Evolutionary conservation across 1,140 invertebrate species (phyloP), one percentile per base, ranked within the genome.

Genomic region (Ostrea denselamellosa): DNA sequence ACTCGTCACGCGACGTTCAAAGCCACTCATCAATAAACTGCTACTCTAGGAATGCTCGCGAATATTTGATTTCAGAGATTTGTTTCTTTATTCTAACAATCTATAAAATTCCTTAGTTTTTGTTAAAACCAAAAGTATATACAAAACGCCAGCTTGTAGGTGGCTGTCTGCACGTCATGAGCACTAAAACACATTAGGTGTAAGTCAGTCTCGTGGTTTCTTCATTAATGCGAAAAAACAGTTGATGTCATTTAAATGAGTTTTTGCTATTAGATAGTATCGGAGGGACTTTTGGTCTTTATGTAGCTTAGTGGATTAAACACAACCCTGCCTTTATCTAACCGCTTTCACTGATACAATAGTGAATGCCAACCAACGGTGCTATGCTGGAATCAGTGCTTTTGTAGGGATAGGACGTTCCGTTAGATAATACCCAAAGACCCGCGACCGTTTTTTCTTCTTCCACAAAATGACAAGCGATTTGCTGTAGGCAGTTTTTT

Each of bases 11-110:
- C 68, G 68, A 77, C 68, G 68, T 77, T 77, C 68, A 77, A 77
- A 77, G 28, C 22, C 25, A 25, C 68, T 22, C 68, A 77, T 77
- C 68, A 77, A 77, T 77, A 77, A 25, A 25, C 68, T 77, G 68
- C 68, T 77, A 77, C 68, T 77, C 28, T 25, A 34, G 68, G 68
- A 77, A 77, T 77, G 68, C 68, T 34, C 10, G 68, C 68, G 25
- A 77, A 77, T 77, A 77, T 77, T 77, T 77, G 68, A 77, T 77
- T 77, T 77, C 68, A 77, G 68, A 77, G 68, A 77, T 77, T 77
- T 34, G 68, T 77, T 77, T 77, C 68, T 77, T 25, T 77, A 77
- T 77, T 77, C 25, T 77, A 77, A 77, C 68, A 77, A 77, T 77
- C 68, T 77, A 77, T 77, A 25, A 77, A 77, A 77, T 77, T 77